Conservation (phyloP, 2,113 vertebrate species). For the Sturnus vulgaris region DNA sequence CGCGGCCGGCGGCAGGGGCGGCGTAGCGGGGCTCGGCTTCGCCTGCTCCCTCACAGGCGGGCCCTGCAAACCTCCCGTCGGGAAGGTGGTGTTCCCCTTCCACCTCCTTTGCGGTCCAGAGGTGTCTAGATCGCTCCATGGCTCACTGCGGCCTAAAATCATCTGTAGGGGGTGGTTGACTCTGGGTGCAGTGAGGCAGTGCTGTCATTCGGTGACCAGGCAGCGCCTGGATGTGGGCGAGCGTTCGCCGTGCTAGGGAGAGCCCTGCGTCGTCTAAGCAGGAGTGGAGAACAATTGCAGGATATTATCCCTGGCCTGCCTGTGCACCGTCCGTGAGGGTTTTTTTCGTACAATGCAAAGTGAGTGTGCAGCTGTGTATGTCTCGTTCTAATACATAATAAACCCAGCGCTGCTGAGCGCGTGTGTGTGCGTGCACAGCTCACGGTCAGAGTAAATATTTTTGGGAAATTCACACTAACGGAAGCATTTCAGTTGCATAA, state of each 20-base stretch:
- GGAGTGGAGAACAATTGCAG: accelerated
- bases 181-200: accelerated
- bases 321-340: accelerated
- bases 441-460: background rate
- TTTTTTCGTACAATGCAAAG: accelerated
- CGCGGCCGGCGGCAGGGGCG: too few species aligned
- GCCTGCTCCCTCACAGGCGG: background rate
- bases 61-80: too few species aligned
- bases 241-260: accelerated
- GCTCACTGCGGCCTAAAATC: background rate
- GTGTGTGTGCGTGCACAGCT: background rate
- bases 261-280: accelerated
- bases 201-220: background rate
- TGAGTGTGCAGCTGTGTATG: accelerated
- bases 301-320: background rate
- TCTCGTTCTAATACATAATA: accelerated
- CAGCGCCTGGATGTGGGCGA: background rate
- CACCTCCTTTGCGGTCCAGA: too few species aligned
- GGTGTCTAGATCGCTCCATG: accelerated
- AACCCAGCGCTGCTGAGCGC: accelerated
- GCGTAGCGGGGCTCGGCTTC: background rate
- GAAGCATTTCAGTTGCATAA: background rate
- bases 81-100: background rate
- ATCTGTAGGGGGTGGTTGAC: accelerated
- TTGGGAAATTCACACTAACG: background rate